These are phyloP conservation scores for Basileuterus tristriatus DNA, from an alignment of 2,797 vertebrate genomes.

Conservation along the genomic window DNA sequence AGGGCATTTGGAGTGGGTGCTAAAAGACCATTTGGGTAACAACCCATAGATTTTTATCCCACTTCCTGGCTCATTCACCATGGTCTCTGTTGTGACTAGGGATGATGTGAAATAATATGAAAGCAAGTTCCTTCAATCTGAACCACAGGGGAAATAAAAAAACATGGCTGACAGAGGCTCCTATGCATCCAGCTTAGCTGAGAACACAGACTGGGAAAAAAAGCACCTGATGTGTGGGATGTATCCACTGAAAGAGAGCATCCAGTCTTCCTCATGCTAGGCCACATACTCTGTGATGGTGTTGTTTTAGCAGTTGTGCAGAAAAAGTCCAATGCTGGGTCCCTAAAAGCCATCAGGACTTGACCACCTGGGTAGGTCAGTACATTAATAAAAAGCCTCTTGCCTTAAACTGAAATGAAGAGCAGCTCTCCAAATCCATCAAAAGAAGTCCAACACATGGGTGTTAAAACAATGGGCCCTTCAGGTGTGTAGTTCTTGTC, in stretches of 20 bases:
- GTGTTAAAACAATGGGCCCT: background rate
- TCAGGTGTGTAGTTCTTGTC: background rate
- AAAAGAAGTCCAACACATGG: background rate
- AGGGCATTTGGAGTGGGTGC: background rate
- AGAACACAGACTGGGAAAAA: background rate
- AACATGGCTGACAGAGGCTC: background rate
- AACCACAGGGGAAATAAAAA: background rate
- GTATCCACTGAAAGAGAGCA: background rate
- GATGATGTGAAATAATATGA: background rate
- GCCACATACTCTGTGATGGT: accelerated
- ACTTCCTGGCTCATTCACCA: background rate
- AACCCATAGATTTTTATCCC: background rate
- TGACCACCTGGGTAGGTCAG: background rate
- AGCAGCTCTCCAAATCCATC: background rate
- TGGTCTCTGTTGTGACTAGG: background rate
- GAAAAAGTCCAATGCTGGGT: background rate
- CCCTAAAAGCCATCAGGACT: background rate
- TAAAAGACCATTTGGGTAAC: background rate
- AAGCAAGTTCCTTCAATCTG: background rate
- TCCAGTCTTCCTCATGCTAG: accelerated
- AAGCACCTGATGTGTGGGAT: background rate
- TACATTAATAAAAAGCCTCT: background rate
- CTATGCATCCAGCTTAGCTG: background rate
- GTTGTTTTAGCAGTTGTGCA: background rate
- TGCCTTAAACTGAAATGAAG: background rate